Conservation (phyloP, 2,888 invertebrate genomes). For the Amphipoea lucens region DNA sequence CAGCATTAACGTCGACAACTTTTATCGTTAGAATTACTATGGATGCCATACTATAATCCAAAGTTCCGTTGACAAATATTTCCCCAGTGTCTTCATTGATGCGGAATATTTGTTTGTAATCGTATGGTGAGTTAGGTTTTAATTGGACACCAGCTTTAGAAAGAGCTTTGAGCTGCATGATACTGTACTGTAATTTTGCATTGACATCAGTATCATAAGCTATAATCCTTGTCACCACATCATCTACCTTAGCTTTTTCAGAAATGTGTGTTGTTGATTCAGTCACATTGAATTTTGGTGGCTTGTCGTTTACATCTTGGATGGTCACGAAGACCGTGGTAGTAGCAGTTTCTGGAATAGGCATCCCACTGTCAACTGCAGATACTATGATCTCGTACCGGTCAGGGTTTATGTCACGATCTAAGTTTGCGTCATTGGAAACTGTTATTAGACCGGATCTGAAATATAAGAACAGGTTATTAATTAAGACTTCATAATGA, state of each 20-base stretch:
- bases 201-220: conserved; percentile 94
- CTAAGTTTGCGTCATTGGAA: conserved; percentile 93
- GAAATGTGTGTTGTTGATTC: conserved; percentile 93
- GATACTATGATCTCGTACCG: conserved; percentile 93
- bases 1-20: conserved; percentile 93
- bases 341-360: conserved; percentile 94
- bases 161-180: conserved; percentile 92
- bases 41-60: conserved; percentile 94
- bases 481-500: not conserved
- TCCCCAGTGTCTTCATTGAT: conserved; percentile 93
- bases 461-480: conserved; percentile 58
- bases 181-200: conserved; percentile 92
- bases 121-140: conserved; percentile 90
- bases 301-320: conserved; percentile 95
- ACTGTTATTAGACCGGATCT: conserved; percentile 93
- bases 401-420: conserved; percentile 92
- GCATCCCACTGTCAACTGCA: conserved; percentile 93
- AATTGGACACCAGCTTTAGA: conserved; percentile 94
- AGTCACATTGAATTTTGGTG: conserved; percentile 93
- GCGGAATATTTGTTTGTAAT: conserved; percentile 92
- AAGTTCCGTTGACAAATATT: conserved; percentile 91
- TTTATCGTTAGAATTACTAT: conserved; percentile 93
- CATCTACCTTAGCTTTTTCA: conserved; percentile 91
- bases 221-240: conserved; percentile 91
- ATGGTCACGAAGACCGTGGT: conserved; percentile 93